A percentile compares a stretch with the other conserved stretches of the same genome.
Conservation (phyloP, 2,888 invertebrate species). For the Synergus japonicus region DNA sequence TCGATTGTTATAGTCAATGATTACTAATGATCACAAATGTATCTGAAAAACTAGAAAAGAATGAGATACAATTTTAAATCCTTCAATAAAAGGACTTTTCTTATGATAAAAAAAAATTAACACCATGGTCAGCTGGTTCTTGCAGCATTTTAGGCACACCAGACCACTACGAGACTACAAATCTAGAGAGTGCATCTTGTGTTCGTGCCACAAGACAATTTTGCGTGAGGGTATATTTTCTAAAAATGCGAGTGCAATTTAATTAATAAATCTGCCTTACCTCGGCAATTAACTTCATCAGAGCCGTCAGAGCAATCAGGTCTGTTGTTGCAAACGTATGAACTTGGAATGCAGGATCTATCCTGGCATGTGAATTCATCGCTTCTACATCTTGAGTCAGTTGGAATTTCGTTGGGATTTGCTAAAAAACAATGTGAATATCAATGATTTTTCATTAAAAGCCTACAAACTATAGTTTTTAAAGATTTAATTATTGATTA, state of each 20-base stretch:
- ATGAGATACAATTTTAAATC: background rate
- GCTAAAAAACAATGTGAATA: slow-evolving; percentile 41
- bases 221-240: slow-evolving; percentile 30
- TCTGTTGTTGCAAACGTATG: slow-evolving; percentile 79
- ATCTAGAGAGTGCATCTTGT: slow-evolving; percentile 49
- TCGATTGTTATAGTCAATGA: no score
- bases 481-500: background rate
- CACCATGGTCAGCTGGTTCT: slow-evolving; percentile 62
- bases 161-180: slow-evolving; percentile 50
- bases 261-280: slow-evolving; percentile 38
- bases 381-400: slow-evolving; percentile 67
- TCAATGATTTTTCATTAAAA: background rate
- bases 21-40: background rate
- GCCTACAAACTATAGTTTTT: background rate
- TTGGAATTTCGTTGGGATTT: slow-evolving; percentile 58
- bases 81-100: background rate
- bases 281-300: slow-evolving; percentile 80
- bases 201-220: slow-evolving; percentile 37
- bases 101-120: slow-evolving; percentile 41
- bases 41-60: background rate
- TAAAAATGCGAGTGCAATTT: slow-evolving; percentile 26
- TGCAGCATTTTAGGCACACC: slow-evolving; percentile 55
- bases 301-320: slow-evolving; percentile 80
- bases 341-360: slow-evolving; percentile 78
- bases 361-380: slow-evolving; percentile 80